phyloP scores from a whole-genome alignment of 2,797 vertebrate genomes.

The Heteromormyrus szaboi region DNA sequence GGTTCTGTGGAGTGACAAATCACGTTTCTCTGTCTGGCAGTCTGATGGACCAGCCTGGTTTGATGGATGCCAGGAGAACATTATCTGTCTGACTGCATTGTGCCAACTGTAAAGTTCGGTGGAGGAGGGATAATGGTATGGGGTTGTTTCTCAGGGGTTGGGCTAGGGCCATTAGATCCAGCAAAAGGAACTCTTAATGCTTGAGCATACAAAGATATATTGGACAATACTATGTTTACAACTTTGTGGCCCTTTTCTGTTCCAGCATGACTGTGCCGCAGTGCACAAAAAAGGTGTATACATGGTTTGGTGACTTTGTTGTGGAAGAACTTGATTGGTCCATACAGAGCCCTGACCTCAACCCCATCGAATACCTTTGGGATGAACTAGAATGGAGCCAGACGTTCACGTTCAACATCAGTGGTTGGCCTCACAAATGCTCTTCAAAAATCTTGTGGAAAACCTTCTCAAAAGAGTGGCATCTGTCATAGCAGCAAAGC shows the following conservation, averaged over 20 bases:
- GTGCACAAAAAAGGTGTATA: background rate
- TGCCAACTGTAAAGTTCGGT: background rate
- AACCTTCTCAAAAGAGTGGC: background rate
- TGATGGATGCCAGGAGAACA: background rate
- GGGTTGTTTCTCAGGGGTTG: background rate
- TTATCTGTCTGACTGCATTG: background rate
- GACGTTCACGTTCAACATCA: background rate
- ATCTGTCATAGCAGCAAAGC: background rate
- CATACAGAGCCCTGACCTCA: background rate
- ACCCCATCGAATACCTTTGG: background rate
- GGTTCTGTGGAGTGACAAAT: background rate
- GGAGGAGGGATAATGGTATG: background rate
- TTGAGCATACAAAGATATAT: background rate
- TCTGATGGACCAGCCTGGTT: background rate
- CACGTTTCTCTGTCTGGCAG: background rate
- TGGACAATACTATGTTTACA: background rate
- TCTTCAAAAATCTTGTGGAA: background rate
- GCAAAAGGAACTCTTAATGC: background rate
- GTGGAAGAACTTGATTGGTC: background rate
- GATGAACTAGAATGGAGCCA: background rate
- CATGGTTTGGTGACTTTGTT: background rate
- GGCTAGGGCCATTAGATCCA: background rate
- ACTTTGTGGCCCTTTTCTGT: background rate
- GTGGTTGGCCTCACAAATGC: background rate
- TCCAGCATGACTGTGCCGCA: background rate